Percentiles rank a stretch among this genome's conserved stretches.
phyloP scores from a whole-genome alignment of 2,797 vertebrate genomes.

The Callimico goeldii region DNA sequence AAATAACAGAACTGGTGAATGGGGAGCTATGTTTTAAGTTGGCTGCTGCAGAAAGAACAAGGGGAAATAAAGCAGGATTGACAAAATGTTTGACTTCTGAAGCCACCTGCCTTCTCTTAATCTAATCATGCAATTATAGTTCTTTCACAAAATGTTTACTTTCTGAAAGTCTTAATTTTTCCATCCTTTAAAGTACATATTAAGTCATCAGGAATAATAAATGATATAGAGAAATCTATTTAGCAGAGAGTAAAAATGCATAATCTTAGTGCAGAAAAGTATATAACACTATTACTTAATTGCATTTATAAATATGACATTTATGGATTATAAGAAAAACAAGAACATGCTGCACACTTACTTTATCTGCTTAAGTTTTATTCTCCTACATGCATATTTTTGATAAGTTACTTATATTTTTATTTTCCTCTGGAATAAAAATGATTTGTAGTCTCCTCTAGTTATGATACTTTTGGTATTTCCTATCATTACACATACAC shows the following conservation, averaged over 20 bases:
- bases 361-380: neutral
- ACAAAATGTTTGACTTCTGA: neutral
- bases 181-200: neutral
- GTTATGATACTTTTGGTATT: neutral
- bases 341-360: neutral
- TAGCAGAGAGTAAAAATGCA: neutral
- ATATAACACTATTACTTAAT: neutral
- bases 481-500: neutral
- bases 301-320: constrained; percentile 2
- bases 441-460: neutral
- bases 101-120: neutral
- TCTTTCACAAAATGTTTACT: neutral
- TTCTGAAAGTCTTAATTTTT: neutral
- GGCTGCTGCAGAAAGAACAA: neutral
- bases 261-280: neutral
- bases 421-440: neutral
- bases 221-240: neutral
- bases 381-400: neutral
- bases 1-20: neutral
- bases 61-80: neutral
- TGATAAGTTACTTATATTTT: neutral
- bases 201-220: neutral
- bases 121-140: neutral
- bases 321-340: neutral
- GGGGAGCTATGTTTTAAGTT: neutral